Evolutionary conservation across 2,888 invertebrate species (phyloP), one percentile per base, ranked within the genome.

Genomic region (Tribolium freemani): DNA sequence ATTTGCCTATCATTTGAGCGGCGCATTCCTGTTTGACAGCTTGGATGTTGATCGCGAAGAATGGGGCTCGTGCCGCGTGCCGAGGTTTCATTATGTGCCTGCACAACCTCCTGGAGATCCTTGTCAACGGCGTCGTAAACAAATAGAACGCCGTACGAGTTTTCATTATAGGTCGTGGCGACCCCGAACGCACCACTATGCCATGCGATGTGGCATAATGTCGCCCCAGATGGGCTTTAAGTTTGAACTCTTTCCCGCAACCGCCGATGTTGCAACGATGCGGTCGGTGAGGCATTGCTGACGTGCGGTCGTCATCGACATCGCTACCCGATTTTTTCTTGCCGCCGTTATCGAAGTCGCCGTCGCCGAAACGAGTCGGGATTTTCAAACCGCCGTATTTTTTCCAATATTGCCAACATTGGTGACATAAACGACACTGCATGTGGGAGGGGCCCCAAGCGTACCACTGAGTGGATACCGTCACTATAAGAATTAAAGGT

Each of bases 381-480:
- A 93, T 92, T 89, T 97, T 97, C 61, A 99, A 91, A 73, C 98
- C 99, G 70, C 98, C 99, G 87, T 97, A 98, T 87, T 97, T 97
- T 87, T 98, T 99, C 98, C 99, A 99, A 86, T 98, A 98, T 75
- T 91, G 91, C 98, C 98, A 99, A 87, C 99, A 99, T 10, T 90
- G 88, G 81, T 94, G 94, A 87, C 99, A 99, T 74, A 99, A 89
- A 81, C 98, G 93, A 88, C 96, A 95, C 85, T 96, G 95, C 90
- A 96, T 91, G 86, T 97, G 95, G 76, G 95, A 91, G 61, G 96
- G 96, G 64, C 96, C 98, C 96, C 98, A 99, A 54, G 96, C 91
- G 87, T 97, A 98, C 99, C 99, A 99, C 88, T 98, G 95, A 82
- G 89, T 90, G 77, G 94, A 94, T 77, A 90, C 91, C 77, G 92